Evolutionary conservation across 2,797 vertebrate species (phyloP).

Genomic region (Dryobates pubescens): DNA sequence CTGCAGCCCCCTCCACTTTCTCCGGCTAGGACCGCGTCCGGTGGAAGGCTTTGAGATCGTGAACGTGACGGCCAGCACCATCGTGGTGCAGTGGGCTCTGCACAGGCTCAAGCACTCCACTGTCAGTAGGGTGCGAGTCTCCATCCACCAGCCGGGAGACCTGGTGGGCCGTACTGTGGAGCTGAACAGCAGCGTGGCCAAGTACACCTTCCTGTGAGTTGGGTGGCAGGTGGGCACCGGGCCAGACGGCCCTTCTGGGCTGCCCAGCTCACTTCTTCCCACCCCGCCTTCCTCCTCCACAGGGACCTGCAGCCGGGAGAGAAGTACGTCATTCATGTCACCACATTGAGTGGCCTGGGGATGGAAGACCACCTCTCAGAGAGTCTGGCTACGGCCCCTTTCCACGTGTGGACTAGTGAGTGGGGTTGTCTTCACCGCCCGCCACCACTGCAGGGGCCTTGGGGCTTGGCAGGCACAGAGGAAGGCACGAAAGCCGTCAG

Average conservation of each 20-base stretch:
- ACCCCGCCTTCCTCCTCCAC: not conserved
- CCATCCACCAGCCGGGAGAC: constrained; percentile 82
- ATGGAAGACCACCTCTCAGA: constrained; percentile 86
- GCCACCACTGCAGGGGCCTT: rapidly evolving
- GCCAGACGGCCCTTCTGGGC: not conserved
- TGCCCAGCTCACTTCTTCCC: not conserved
- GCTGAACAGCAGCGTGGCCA: constrained; percentile 84
- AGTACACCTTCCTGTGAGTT: constrained; percentile 88
- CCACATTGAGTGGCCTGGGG: constrained; percentile 87
- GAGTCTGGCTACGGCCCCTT: constrained; percentile 86
- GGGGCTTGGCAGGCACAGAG: not conserved
- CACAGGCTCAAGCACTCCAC: constrained; percentile 84
- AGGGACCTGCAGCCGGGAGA: constrained; percentile 91
- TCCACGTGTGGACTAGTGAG: constrained; percentile 93
- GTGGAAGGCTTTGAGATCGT: constrained; percentile 89
- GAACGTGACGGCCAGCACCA: constrained; percentile 87
- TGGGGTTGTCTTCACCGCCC: not conserved
- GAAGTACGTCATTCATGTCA: constrained; percentile 86
- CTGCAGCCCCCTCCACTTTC: not conserved
- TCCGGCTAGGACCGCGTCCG: constrained; percentile 84
- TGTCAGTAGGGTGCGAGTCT: constrained; percentile 86
- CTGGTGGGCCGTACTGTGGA: constrained; percentile 77
- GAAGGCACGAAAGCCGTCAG: not conserved
- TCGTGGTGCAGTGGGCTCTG: constrained; percentile 89
- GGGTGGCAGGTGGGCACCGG: rapidly evolving